Percentiles rank a stretch among this genome's conserved stretches.
These are phyloP conservation scores for Ennomos quercinarius DNA, from an alignment of 2,888 invertebrate species.

Conservation along the genomic window DNA sequence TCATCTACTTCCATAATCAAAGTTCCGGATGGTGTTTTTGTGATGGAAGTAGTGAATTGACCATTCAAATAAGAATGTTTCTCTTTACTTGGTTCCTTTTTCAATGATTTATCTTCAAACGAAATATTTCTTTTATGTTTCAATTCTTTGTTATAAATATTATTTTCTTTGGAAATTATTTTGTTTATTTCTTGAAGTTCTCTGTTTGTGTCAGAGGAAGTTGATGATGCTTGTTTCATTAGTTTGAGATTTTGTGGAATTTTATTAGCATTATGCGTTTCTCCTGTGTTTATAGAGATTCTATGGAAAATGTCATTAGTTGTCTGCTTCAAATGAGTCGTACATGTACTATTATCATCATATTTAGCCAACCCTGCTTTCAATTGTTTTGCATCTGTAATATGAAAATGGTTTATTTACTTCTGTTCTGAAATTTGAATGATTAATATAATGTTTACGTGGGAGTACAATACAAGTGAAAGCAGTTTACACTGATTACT, in stretches of 20 bases:
- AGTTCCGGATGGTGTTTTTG: conserved; percentile 48
- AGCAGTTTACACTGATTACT: conserved; percentile 28
- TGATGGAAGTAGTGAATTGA: conserved; percentile 40
- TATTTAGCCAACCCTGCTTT: conserved; percentile 43
- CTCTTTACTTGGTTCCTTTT: conserved; percentile 30
- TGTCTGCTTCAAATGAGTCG: conserved; percentile 24
- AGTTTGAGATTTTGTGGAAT: too few relatives aligned
- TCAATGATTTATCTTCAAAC: background rate
- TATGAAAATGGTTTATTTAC: conserved; percentile 11
- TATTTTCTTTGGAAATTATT: too few relatives aligned
- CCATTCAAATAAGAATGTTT: conserved; percentile 27
- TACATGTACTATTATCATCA: conserved; percentile 41
- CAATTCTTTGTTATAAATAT: too few relatives aligned
- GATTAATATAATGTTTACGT: conserved; percentile 44
- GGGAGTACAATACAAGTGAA: conserved; percentile 73
- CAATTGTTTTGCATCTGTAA: conserved; percentile 62
- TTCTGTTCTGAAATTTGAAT: too few relatives aligned
- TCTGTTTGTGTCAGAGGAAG: too few relatives aligned
- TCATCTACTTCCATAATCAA: conserved; percentile 55
- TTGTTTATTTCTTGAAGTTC: too few relatives aligned
- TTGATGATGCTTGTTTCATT: too few relatives aligned
- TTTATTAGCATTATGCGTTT: conserved; percentile 1
- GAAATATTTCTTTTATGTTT: too few relatives aligned
- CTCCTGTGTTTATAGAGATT: conserved; percentile 21
- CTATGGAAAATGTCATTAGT: conserved; percentile 11